Evolutionary conservation across 1,140 invertebrate species (phyloP), one percentile per base, ranked within the genome.

Genomic region (Lanistes nyassanus): DNA sequence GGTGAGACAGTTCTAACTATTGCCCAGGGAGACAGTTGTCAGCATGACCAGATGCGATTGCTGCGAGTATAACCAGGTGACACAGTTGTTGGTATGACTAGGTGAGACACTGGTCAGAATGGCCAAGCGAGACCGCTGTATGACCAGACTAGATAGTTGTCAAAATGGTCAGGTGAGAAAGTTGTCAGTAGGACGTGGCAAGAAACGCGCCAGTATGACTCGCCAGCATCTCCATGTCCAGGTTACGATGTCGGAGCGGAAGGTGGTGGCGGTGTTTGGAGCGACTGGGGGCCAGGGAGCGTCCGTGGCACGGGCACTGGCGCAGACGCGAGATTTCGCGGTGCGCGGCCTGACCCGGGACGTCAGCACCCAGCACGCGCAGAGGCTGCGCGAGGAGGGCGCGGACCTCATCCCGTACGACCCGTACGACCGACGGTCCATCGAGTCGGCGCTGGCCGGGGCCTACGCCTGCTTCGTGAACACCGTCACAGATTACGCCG

Each of bases 381-480:
- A 76, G 51, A 31, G 67, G 13, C 67, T 81, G 21, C 23, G 42
- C 3, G 39, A 56, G 16, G 73, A 75, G 26, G 79, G 76, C 19
- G 74, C 72, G 26, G 74, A 77, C 23, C 47, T 76, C 23, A 68
- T 78, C 26, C 29, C 26, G 26, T 75, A 53, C 68, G 67, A 78
- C 53, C 67, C 68, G 4, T 71, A 51, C 60, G 68, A 78, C 66
- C 58, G 67, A 36, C 39, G 53, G 29, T 60, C 37, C 67, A 58
- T 87, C 31, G 76, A 77, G 31, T 76, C 77, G 37, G 79, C 80
- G 0, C 31, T 86, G 4, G 51, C 34, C 62, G 82, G 80, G 7
- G 78, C 81, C 26, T 77, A 85, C 68, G 85, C 76, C 23, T 82
- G 77, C 67, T 86, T 87, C 76, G 76, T 87, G 37, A 80, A 81